Evolutionary conservation across 2,797 vertebrate species (phyloP).

Genomic region (Muscicapa comitata): DNA sequence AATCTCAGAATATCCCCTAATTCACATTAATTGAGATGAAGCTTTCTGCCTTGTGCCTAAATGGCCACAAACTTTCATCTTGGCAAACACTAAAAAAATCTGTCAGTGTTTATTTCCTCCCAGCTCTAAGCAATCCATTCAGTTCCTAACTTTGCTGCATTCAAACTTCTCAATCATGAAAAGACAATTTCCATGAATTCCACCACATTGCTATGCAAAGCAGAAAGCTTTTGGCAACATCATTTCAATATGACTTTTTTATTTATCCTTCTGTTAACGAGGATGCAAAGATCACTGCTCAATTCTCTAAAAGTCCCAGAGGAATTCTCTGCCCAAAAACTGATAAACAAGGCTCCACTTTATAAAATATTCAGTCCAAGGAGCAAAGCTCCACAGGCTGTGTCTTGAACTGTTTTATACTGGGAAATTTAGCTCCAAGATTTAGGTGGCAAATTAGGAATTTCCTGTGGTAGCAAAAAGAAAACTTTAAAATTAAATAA

Average conservation of each 20-base stretch:
- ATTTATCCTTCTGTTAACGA: not conserved
- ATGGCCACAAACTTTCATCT: not conserved
- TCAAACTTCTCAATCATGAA: not conserved
- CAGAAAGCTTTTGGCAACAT: conserved; percentile 2
- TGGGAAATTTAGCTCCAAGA: not conserved
- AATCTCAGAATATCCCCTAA: not conserved
- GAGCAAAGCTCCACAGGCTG: not conserved
- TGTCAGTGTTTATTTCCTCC: not conserved
- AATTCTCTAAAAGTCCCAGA: not conserved
- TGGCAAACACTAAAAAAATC: not conserved
- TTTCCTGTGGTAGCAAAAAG: not conserved
- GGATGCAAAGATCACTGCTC: not conserved
- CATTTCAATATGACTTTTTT: not conserved
- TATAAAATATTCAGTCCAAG: not conserved
- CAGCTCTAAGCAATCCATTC: not conserved
- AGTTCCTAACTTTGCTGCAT: not conserved
- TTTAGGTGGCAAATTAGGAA: rapidly evolving
- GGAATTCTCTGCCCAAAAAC: not conserved
- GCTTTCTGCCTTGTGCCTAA: not conserved
- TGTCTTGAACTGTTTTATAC: not conserved
- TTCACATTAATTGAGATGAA: not conserved
- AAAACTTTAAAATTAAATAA: not conserved
- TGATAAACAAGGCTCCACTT: not conserved
- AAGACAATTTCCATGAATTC: not conserved
- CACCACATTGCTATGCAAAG: not conserved